phyloP scores from a whole-genome alignment of 2,797 vertebrate genomes.

The Tenualosa thibaudeaui region DNA sequence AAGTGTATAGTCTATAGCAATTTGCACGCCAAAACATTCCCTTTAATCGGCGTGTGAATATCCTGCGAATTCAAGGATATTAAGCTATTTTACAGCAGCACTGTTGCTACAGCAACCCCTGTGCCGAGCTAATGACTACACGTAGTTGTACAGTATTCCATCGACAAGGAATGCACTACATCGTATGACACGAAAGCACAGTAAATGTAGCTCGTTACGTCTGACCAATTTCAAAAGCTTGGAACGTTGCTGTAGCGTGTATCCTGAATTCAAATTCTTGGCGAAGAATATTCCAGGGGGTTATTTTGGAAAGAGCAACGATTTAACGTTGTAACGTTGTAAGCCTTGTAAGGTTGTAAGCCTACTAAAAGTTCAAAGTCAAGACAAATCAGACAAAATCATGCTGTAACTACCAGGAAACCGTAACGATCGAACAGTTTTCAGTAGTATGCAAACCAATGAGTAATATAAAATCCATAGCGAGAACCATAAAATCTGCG shows the following conservation, averaged over 20 bases:
- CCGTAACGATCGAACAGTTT: not conserved
- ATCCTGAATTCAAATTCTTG: not conserved
- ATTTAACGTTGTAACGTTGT: not conserved
- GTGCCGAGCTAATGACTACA: conserved; percentile 46
- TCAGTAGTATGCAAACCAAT: not conserved
- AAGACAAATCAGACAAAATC: conserved; percentile 17
- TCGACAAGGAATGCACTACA: conserved; percentile 2
- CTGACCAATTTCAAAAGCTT: not conserved
- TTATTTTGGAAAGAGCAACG: not conserved
- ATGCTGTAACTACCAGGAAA: not conserved
- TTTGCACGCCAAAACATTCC: not conserved
- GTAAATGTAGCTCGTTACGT: not conserved
- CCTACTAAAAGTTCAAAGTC: conserved; percentile 41
- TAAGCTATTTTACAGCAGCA: conserved; percentile 42
- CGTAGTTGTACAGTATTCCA: conserved; percentile 36
- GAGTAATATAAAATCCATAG: not conserved
- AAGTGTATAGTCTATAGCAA: not conserved
- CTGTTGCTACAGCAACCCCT: conserved; percentile 73
- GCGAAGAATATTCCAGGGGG: not conserved
- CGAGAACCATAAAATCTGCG: not conserved
- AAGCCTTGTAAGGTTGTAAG: too few relatives aligned
- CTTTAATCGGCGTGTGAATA: not conserved
- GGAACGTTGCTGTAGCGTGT: not conserved
- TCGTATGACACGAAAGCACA: not conserved
- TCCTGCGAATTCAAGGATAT: conserved; percentile 29